Conservation (phyloP, 1,140 invertebrate species). For the Zaprionus tsacasi region DNA sequence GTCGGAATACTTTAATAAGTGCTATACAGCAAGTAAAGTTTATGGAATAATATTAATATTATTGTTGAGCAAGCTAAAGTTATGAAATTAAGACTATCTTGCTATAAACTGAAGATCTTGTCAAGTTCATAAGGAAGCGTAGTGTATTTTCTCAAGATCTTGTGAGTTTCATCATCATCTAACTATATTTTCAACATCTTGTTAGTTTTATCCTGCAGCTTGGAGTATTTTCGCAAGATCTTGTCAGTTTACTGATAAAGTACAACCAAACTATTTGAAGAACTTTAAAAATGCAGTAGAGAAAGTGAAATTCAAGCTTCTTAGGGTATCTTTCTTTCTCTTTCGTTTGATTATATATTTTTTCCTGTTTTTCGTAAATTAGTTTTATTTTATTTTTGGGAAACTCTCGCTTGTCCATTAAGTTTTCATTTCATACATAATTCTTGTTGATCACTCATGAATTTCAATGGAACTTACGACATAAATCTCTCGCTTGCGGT, state of each 20-base stretch:
- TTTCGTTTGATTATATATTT: conserved; percentile 12
- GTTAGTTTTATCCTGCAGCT: not conserved
- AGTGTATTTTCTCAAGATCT: too few species aligned
- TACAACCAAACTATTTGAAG: not conserved
- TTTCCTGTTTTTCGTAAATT: conserved; percentile 29
- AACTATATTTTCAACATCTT: too few species aligned
- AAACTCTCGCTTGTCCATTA: conserved; percentile 38
- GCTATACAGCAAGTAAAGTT: not conserved
- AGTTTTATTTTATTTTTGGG: conserved; percentile 10
- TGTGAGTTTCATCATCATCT: too few species aligned
- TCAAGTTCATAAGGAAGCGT: too few species aligned
- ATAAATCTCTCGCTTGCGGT: conserved; percentile 33
- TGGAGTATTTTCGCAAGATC: too few species aligned
- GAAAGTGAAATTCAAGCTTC: not conserved
- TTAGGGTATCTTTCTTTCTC: conserved; percentile 15
- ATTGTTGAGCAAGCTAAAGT: not conserved
- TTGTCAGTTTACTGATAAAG: too few species aligned
- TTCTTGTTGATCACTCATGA: conserved; percentile 53
- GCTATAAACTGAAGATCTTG: not conserved
- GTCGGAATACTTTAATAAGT: not conserved
- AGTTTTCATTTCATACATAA: conserved; percentile 51
- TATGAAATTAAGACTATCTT: not conserved
- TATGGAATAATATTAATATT: too few species aligned
- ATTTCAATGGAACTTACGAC: conserved; percentile 51
- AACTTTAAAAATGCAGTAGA: not conserved